Conservation (phyloP, 2,797 vertebrate species). For the Xiphophorus birchmanni region DNA sequence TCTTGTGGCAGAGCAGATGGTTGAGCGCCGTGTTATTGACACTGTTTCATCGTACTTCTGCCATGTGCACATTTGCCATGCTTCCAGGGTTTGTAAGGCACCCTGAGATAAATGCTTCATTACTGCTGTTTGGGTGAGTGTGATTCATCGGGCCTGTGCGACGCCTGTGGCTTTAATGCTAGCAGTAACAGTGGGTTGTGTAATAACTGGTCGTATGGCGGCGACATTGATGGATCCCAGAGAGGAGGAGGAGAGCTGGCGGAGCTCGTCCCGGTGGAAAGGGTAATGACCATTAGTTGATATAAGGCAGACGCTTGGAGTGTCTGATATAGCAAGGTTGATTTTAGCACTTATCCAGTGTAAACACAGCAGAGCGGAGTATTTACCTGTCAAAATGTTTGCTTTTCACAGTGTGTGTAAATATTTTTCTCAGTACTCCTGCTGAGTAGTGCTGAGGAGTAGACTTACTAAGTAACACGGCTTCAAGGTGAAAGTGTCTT, state of each 20-base stretch:
- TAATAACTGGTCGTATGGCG: constrained; percentile 37
- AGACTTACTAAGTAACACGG: constrained; percentile 4
- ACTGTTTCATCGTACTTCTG: constrained; percentile 57
- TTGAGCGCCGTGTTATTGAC: constrained; percentile 63
- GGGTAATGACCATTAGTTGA: constrained; percentile 54
- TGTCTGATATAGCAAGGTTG: constrained; percentile 27
- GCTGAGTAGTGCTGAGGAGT: neutral
- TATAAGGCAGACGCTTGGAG: constrained; percentile 38
- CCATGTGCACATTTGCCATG: constrained; percentile 51
- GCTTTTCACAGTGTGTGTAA: constrained; percentile 18
- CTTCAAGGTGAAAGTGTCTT: constrained; percentile 33
- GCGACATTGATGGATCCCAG: constrained; percentile 62
- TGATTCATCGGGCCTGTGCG: constrained; percentile 58
- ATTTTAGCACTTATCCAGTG: constrained; percentile 31
- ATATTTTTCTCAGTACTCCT: constrained; percentile 8
- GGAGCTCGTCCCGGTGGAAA: constrained; percentile 42
- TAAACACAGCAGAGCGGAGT: constrained; percentile 22
- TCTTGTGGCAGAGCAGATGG: constrained; percentile 67
- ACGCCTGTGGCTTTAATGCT: constrained; percentile 57
- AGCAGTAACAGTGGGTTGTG: constrained; percentile 49
- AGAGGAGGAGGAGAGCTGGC: constrained; percentile 50
- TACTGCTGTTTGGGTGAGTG: constrained; percentile 66
- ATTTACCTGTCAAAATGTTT: constrained; percentile 41
- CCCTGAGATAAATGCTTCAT: constrained; percentile 68
- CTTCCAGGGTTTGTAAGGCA: constrained; percentile 65